Conservation (phyloP, 1,140 invertebrate species). For the Paraescarpia echinospica region DNA sequence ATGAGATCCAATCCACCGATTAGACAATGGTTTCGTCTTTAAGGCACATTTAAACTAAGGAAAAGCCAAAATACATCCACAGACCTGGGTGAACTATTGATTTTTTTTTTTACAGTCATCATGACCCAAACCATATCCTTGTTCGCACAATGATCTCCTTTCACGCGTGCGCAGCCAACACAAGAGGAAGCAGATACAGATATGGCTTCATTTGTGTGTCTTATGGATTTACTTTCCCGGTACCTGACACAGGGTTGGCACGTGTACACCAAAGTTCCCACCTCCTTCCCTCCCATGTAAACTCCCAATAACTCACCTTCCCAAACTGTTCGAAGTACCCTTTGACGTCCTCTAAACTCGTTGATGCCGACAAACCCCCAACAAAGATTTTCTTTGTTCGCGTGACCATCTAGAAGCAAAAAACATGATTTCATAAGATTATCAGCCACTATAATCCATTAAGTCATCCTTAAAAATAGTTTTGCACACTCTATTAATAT, state of each 20-base stretch:
- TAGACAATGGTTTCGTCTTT: too few relatives aligned
- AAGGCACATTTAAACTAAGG: too few relatives aligned
- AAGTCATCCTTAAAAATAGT: background rate
- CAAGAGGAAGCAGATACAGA: too few relatives aligned
- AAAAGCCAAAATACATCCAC: too few relatives aligned
- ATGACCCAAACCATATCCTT: too few relatives aligned
- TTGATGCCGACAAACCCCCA: slow-evolving; percentile 96
- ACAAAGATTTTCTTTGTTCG: slow-evolving; percentile 99
- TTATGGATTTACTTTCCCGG: background rate
- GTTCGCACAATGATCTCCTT: too few relatives aligned
- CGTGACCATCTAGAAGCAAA: slow-evolving; percentile 91
- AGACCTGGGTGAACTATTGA: too few relatives aligned
- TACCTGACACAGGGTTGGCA: background rate
- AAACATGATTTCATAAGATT: background rate
- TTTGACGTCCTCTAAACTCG: slow-evolving; percentile 99
- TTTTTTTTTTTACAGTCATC: too few relatives aligned
- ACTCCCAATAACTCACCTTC: slow-evolving; percentile 77
- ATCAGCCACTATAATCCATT: background rate
- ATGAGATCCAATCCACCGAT: too few relatives aligned
- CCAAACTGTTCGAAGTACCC: slow-evolving; percentile 99
- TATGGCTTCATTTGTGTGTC: background rate
- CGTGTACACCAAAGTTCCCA: background rate
- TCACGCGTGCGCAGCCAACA: too few relatives aligned
- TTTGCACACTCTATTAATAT: too few relatives aligned
- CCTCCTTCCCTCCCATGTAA: background rate